These are phyloP conservation scores for Merops nubicus DNA, from an alignment of 2,113 vertebrate genomes.

Conservation along the genomic window DNA sequence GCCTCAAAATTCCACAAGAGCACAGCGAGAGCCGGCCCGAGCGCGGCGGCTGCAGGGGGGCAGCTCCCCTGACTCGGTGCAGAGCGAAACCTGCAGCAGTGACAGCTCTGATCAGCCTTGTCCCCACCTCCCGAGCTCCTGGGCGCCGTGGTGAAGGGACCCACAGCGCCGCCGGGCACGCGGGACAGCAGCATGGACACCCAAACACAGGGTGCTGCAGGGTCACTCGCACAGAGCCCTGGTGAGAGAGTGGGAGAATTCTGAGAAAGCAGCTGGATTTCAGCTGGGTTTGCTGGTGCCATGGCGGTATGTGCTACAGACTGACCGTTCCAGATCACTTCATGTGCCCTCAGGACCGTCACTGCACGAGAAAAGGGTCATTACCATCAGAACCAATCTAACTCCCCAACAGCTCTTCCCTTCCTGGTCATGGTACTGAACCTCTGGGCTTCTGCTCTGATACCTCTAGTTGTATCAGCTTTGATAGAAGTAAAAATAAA, in stretches of 20 bases:
- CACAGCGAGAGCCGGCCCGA: not conserved
- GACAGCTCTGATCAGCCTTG: not conserved
- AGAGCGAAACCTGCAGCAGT: fast-evolving
- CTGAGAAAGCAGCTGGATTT: not conserved
- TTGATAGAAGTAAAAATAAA: not conserved
- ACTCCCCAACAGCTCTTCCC: not conserved
- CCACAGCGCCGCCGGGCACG: fast-evolving
- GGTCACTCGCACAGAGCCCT: fast-evolving
- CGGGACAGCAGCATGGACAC: fast-evolving
- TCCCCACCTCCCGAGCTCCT: fast-evolving
- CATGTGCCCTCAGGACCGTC: not conserved
- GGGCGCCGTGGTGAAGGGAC: fast-evolving
- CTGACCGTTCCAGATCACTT: not conserved
- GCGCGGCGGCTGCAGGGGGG: not conserved
- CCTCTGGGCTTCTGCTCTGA: fast-evolving
- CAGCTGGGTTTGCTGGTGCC: not conserved
- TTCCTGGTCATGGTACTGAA: not conserved
- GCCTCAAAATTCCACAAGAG: not conserved
- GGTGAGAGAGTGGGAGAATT: not conserved
- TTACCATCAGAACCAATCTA: not conserved
- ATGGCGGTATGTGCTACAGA: too few species aligned
- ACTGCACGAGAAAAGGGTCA: not conserved
- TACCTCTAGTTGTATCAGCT: not conserved
- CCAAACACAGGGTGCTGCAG: not conserved
- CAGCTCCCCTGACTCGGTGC: not conserved